Evolutionary conservation across 2,888 invertebrate species (phyloP), one percentile per base, ranked within the genome.

Genomic region (Cybosia mesomella): DNA sequence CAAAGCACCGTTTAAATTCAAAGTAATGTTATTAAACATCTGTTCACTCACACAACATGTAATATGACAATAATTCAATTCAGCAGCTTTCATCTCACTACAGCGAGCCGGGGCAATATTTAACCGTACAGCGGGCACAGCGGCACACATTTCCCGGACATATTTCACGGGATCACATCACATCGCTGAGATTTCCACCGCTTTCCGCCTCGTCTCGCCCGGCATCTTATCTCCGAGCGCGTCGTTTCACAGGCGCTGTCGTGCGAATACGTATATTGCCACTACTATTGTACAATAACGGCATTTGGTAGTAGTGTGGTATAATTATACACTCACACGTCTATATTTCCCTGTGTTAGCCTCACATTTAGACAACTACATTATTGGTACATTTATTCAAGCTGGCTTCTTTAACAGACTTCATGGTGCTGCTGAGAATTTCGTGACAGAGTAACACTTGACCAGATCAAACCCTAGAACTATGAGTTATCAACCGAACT

Each of bases 111-210:
- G 74, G 65, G 74, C 67, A 76, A 79, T 81, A 83, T 83, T 75
- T 81, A 76, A 79, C 71, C 79, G 76, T 70, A 74, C 74, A 68
- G 72, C 72, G 78, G 68, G 75, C 67, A 72, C 71, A 68, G 71
- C 70, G 73, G 70, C 73, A 73, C 80, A 77, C 75, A 75, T 83
- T 81, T 77, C 70, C 77, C 70, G 72, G 76, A 83, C 83, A 79
- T 83, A 82, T 82, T 83, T 82, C 82, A 82, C 79, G 59, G 77
- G 76, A 77, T 79, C 71, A 66, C 73, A 67, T 65, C 71, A 71
- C 76, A 68, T 66, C 71, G 71, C 75, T 58, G 81, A 76, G 83
- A 82, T 83, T 82, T 54, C 81, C 71, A 68, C 58, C 58, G 53
- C 63, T 63, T 36, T 53, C 43, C 53, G 28, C 54, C 62, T 58